Percentiles rank a stretch among this genome's conserved stretches.
phyloP scores from a whole-genome alignment of 2,888 invertebrate genomes.

The Pomacea canaliculata region DNA sequence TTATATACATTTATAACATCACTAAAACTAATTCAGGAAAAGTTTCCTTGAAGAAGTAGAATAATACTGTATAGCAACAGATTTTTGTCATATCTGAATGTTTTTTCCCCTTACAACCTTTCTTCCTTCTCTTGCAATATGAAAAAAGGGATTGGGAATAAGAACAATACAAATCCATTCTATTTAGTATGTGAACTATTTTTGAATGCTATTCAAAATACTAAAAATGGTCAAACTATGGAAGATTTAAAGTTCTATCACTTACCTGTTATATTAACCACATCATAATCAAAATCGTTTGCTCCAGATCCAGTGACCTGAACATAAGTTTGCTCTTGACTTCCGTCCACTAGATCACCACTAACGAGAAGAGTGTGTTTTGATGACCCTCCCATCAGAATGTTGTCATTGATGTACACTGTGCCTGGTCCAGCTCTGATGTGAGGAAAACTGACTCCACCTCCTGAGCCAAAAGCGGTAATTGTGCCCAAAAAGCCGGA shows the following conservation, averaged over 20 bases:
- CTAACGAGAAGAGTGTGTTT: conserved; percentile 35
- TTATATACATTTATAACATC: too few species aligned
- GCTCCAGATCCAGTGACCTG: conserved; percentile 39
- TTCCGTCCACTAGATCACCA: conserved; percentile 39
- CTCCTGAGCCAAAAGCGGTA: conserved; percentile 50
- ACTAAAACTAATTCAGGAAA: too few species aligned
- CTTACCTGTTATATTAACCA: conserved; percentile 43
- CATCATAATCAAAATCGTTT: conserved; percentile 42
- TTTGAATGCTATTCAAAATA: too few species aligned
- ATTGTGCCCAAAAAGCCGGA: conserved; percentile 43
- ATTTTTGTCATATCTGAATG: too few species aligned
- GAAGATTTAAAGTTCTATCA: not conserved
- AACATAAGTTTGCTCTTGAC: conserved; percentile 45
- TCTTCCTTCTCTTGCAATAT: too few species aligned
- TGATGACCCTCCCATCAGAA: conserved; percentile 29
- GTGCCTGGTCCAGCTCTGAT: conserved; percentile 56
- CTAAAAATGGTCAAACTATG: too few species aligned
- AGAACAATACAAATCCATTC: too few species aligned
- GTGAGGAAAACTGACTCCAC: conserved; percentile 36
- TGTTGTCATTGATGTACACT: conserved; percentile 43
- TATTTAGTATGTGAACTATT: too few species aligned
- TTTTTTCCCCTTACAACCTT: too few species aligned
- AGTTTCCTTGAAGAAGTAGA: too few species aligned
- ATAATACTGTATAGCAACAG: too few species aligned
- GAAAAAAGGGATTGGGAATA: too few species aligned